phyloP scores from a whole-genome alignment of 1,140 invertebrate genomes.

The Philopotamus ludificatus region DNA sequence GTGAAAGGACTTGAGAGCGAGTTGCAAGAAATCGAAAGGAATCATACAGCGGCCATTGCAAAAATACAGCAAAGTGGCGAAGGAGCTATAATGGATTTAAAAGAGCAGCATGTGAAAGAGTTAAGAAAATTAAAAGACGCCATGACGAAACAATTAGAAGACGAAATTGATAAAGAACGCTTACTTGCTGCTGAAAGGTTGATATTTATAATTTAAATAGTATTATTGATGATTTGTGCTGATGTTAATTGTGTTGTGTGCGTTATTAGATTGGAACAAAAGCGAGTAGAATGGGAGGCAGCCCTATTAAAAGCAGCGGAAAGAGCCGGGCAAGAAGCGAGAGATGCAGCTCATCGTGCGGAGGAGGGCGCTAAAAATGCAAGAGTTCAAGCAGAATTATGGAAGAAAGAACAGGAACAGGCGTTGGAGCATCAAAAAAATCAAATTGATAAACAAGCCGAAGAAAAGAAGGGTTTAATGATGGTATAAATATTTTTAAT shows the following conservation, averaged over 20 bases:
- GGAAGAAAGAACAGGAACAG: slow-evolving; percentile 49
- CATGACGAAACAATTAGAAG: slow-evolving; percentile 30
- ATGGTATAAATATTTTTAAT: slow-evolving; percentile 42
- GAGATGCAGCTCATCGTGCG: slow-evolving; percentile 28
- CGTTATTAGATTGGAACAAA: slow-evolving; percentile 33
- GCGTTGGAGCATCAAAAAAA: slow-evolving; percentile 44
- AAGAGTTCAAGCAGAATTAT: slow-evolving; percentile 45
- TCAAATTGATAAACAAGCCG: slow-evolving; percentile 45
- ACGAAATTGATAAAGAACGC: slow-evolving; percentile 36
- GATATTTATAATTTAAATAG: not conserved
- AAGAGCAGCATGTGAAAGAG: slow-evolving; percentile 32
- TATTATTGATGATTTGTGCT: not conserved
- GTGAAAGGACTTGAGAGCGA: slow-evolving; percentile 54
- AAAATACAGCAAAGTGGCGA: slow-evolving; percentile 26
- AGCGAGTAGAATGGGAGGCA: slow-evolving; percentile 38
- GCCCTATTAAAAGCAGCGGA: slow-evolving; percentile 24
- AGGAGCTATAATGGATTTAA: slow-evolving; percentile 6
- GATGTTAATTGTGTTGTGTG: not conserved
- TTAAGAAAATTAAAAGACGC: slow-evolving; percentile 34
- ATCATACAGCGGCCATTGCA: slow-evolving; percentile 40
- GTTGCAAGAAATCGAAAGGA: slow-evolving; percentile 52
- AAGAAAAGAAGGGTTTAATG: slow-evolving; percentile 45
- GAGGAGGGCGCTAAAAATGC: slow-evolving; percentile 19
- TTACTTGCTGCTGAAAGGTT: slow-evolving; percentile 38
- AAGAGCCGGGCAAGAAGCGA: slow-evolving; percentile 28